These are phyloP conservation scores for Geodia barretti DNA, from an alignment of 37 sponge, comb jelly and placozoan genomes.

Conservation along the genomic window DNA sequence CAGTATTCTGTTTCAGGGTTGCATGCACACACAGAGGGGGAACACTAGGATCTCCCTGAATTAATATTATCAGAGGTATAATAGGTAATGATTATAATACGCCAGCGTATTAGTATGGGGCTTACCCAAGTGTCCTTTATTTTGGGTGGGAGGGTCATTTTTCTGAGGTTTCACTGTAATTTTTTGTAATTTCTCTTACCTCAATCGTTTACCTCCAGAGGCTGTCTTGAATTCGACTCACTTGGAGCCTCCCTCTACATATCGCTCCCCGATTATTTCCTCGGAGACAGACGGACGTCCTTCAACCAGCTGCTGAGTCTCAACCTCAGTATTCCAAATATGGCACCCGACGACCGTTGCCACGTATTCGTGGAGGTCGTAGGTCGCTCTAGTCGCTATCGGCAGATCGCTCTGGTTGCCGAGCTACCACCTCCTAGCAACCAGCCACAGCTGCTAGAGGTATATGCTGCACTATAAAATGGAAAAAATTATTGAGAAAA, in stretches of 20 bases:
- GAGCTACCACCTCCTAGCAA: background rate
- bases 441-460: conserved; percentile 22
- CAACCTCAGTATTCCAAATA: conserved; percentile 15
- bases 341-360: background rate
- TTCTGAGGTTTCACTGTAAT: too few relatives aligned
- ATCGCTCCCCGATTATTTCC: conserved; percentile 47
- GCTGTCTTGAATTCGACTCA: conserved; percentile 18
- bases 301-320: conserved; percentile 51
- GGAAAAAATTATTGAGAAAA: too few relatives aligned
- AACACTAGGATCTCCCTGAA: background rate
- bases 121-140: background rate
- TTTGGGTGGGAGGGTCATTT: background rate
- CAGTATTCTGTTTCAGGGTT: too few relatives aligned
- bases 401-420: background rate
- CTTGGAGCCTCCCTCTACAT: background rate
- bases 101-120: too few relatives aligned
- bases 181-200: background rate
- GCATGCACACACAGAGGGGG: background rate
- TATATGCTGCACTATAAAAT: too few relatives aligned
- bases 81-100: too few relatives aligned
- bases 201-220: conserved; percentile 3
- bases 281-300: conserved; percentile 71
- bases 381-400: background rate
- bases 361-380: background rate
- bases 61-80: too few relatives aligned